Evolutionary conservation across 2,113 vertebrate genomes (phyloP), one percentile per base, ranked within the genome.

Genomic region (Vidua macroura): DNA sequence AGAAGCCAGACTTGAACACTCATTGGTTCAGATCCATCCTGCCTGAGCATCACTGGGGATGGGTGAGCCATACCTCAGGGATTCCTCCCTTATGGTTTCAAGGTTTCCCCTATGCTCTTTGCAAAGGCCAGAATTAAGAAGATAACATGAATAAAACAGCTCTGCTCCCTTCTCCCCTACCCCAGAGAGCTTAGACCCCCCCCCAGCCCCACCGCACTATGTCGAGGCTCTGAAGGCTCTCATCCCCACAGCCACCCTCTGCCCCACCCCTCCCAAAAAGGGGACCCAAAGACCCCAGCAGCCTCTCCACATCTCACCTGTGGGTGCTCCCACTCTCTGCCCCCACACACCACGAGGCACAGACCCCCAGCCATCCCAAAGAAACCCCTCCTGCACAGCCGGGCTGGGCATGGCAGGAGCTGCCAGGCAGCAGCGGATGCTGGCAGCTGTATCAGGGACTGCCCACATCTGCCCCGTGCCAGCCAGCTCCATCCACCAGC

Each of bases 401-500:
- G 3, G 53, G 70, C 88, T 37, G 83, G 4, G 46, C 95, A 74
- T 3, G 24, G 81, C 78, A 30, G 82, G 58, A 82, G 85, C 72
- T 58, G 85, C 63, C 1, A 3, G 73, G 49, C 11, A 1, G 79
- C 60, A 55, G 80, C 2, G 0, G 83, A 19, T n/a, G 2, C 83
- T 95, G 92, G 88, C 84, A 0, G 68, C 66, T 16, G 37, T 31
- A 0, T 4, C 63, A 81, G 69, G 79, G 30, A 66, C 96, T 86
- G 95, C 95, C 94, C 94, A 78, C 93, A 79, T 81, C 83, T 83
- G 91, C 72, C 83, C 2, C 25, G 96, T 97, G 95, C 95, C 96
- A 97, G 96, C 84, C 95, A 46, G 93, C 92, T 94, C 96, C 89
- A 94, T 86, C 70, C 96, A 76, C 96, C 49, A 4, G 27, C 6